phyloP scores from a whole-genome alignment of 2,113 vertebrate species.

The Laterallus jamaicensis region DNA sequence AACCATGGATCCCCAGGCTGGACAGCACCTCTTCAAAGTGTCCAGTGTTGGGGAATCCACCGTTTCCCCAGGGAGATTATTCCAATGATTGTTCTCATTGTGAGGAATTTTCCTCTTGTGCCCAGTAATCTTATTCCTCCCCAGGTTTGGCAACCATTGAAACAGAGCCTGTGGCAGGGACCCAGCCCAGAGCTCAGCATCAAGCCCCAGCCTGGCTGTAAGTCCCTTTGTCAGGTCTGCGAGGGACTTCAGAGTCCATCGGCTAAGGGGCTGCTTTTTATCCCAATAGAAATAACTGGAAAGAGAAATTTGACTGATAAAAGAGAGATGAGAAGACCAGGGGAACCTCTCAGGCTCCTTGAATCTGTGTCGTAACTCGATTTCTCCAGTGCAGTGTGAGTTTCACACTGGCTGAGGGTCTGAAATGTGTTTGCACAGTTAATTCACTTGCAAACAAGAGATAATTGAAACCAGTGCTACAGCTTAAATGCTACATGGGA shows the following conservation, averaged over 20 bases:
- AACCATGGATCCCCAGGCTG: too few species aligned
- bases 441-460: slow-evolving; percentile 38
- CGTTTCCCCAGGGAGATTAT: too few species aligned
- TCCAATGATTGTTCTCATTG: too few species aligned
- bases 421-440: not conserved
- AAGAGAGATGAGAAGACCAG: not conserved
- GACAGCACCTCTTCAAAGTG: too few species aligned
- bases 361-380: not conserved
- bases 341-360: not conserved
- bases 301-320: not conserved
- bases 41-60: too few species aligned
- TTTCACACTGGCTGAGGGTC: not conserved
- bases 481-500: not conserved
- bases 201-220: not conserved
- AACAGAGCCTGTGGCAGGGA: not conserved
- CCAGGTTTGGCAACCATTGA: not conserved
- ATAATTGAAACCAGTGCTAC: slow-evolving; percentile 10
- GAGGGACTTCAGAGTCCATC: not conserved
- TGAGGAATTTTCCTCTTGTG: too few species aligned
- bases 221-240: not conserved
- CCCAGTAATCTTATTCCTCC: not conserved
- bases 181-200: not conserved
- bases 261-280: not conserved
- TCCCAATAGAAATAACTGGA: not conserved
- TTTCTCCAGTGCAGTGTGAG: not conserved